These are phyloP conservation scores for Vollenhovia emeryi DNA, from an alignment of 1,140 invertebrate genomes.

Conservation along the genomic window DNA sequence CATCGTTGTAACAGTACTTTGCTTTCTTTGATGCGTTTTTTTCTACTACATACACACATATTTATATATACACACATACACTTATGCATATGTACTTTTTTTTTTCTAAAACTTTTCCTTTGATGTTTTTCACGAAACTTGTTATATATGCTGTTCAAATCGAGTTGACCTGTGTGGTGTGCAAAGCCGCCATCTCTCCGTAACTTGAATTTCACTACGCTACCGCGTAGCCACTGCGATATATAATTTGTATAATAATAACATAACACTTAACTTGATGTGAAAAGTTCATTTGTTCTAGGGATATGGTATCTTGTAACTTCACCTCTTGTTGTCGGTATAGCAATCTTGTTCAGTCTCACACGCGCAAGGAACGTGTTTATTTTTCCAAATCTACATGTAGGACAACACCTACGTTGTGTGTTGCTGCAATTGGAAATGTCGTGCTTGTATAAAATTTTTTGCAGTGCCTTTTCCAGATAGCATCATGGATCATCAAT, in stretches of 20 bases:
- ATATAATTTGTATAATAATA: slow-evolving; percentile 52
- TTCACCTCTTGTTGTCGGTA: slow-evolving; percentile 25
- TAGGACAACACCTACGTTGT: slow-evolving; percentile 47
- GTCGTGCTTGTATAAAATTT: slow-evolving; percentile 44
- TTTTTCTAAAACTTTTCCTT: slow-evolving; percentile 65
- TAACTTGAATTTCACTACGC: slow-evolving; percentile 64
- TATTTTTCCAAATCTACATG: slow-evolving; percentile 55
- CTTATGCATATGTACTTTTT: slow-evolving; percentile 37
- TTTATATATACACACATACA: slow-evolving; percentile 32
- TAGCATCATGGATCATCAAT: slow-evolving; percentile 50
- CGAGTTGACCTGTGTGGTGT: slow-evolving; percentile 42
- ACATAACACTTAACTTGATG: slow-evolving; percentile 47
- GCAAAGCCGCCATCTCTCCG: slow-evolving; percentile 36
- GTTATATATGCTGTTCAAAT: slow-evolving; percentile 36
- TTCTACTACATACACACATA: slow-evolving; percentile 57
- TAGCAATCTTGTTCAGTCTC: slow-evolving; percentile 49
- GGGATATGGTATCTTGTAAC: slow-evolving; percentile 63
- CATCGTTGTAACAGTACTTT: slow-evolving; percentile 70
- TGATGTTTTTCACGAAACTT: slow-evolving; percentile 32
- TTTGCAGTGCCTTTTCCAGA: slow-evolving; percentile 63
- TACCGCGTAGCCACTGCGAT: slow-evolving; percentile 55
- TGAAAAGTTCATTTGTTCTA: slow-evolving; percentile 66
- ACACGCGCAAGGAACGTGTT: slow-evolving; percentile 48
- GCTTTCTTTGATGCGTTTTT: slow-evolving; percentile 66
- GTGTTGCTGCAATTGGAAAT: slow-evolving; percentile 33